A percentile compares a stretch with the other conserved stretches of the same genome.
These are phyloP conservation scores for Morpho deidamia DNA, from an alignment of 2,888 invertebrate species.

Conservation along the genomic window DNA sequence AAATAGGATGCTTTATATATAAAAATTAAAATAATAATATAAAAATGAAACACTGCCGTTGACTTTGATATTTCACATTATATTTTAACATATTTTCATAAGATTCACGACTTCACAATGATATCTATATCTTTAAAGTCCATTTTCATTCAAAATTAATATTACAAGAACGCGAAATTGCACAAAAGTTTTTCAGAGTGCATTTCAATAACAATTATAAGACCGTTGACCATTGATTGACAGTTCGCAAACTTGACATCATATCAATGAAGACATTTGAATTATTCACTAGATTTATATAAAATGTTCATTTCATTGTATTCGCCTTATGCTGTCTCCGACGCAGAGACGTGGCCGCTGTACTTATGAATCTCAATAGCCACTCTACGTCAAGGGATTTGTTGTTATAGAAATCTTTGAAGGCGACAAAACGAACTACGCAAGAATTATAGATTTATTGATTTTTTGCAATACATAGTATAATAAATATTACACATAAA, in stretches of 20 bases:
- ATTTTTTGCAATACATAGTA: too few species aligned
- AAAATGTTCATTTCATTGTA: conserved; percentile 49
- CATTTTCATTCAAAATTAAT: not conserved
- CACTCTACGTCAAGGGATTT: conserved; percentile 29
- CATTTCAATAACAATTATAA: conserved; percentile 26
- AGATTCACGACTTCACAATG: too few species aligned
- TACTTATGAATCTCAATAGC: conserved; percentile 29
- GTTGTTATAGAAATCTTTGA: conserved; percentile 23
- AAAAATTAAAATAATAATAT: too few species aligned
- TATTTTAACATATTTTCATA: too few species aligned
- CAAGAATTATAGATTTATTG: conserved; percentile 6
- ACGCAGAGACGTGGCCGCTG: conserved; percentile 13
- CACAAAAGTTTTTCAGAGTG: conserved; percentile 33
- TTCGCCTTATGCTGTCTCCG: conserved; percentile 11
- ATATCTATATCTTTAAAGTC: too few species aligned
- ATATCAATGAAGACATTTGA: conserved; percentile 45
- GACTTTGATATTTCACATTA: too few species aligned
- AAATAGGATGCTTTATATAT: too few species aligned
- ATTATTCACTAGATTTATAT: conserved; percentile 46
- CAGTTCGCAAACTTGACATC: conserved; percentile 47
- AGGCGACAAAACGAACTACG: conserved; percentile 10
- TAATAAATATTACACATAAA: too few species aligned
- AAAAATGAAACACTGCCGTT: too few species aligned
- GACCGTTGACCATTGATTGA: conserved; percentile 72
- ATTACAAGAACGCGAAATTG: conserved; percentile 39